Evolutionary conservation across 1,140 invertebrate genomes (phyloP), one percentile per base, ranked within the genome.

Genomic region (Euura saliciscinereae): DNA sequence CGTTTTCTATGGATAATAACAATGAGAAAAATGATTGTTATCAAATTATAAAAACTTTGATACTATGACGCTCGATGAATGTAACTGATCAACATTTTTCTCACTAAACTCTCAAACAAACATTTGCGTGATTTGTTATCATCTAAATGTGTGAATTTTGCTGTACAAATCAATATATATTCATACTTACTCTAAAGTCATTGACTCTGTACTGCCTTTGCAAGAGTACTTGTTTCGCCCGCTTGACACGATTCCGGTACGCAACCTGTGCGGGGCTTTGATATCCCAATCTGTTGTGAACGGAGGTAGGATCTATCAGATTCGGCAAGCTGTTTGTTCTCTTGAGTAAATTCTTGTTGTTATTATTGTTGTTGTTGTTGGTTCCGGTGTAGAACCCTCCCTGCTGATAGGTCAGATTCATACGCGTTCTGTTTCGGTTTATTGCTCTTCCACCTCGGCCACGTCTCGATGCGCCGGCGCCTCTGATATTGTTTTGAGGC

Each of bases 231-330:
- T 85, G 85, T 45, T 86, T 86, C 3, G 84, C 83, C 44, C 85
- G 76, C 72, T 87, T 87, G 45, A 87, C 81, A 66, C 83, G 82
- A 75, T 86, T 86, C 71, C 85, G 76, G 59, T 87, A 87, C 69
- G 86, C 86, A 45, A 85, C 80, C 71, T 87, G 86, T 42, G 82
- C 83, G 43, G 85, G 84, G 68, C 81, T 87, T 51, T 87, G 86
- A 67, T 87, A 87, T 6, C 86, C 86, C 67, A 87, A 59, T 43
- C 86, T 79, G 78, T 82, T 87, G 51, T 87, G 81, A 44, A 87
- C 86, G 2, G 85, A 87, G 8, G 81, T 84, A 4, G 85, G 85
- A 77, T 87, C 85, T 65, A 81, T 74, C 4, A 86, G 64, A 76
- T 86, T 83, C 0, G 85, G 82, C 73, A 87, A 71, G 71, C 84